Base-by-base conservation (phyloP, 2,888 invertebrate species). In the Abrostola tripartita region DNA sequence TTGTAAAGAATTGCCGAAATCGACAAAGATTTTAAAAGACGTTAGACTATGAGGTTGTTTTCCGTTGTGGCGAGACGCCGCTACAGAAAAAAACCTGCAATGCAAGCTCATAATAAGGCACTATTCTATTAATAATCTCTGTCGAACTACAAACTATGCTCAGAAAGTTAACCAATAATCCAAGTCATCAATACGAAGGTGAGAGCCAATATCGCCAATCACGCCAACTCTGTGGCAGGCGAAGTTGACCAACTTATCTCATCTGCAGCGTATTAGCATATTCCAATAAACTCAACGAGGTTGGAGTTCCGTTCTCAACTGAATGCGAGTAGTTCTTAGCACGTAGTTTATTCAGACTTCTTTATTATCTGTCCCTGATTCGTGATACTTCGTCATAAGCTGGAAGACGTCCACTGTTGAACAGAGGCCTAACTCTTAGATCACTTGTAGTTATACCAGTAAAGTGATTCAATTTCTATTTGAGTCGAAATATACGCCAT, bases 241-340 rank as follows among this genome's bases (percentile, higher is more conserved):
- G 65, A 71, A 81, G 74, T 81, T 72, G 57, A 59, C 58, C 24
- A 79, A 76, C 65, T 78, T 71, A 56, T 53, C 67, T 78, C 72
- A 73, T 74, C 64, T 65, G 56, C n/a, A 10, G 57, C 40, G 50
- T 53, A 79, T 81, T 79, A 77, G 58, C 81, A 81, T 81, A 74
- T 71, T 80, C 70, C 71, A 68, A 81, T 81, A 76, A 76, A 66
- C 58, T 61, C 58, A 42, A 61, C 58, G 66, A 37, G 9, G 69
- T 74, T 65, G 64, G 57, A 68, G 66, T 62, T 56, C 54, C 59
- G 41, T 41, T 2, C 24, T 42, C n/a, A 58, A 60, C 61, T 55
- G 44, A 11, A 51, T 59, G 54, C 52, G 50, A 60, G 63, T 64
- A 68, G 68, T 61, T 66, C 67, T 76, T 54, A 52, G 65, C 70